Evolutionary conservation across 2,797 vertebrate genomes (phyloP).

Genomic region (Ciconia nigra): DNA sequence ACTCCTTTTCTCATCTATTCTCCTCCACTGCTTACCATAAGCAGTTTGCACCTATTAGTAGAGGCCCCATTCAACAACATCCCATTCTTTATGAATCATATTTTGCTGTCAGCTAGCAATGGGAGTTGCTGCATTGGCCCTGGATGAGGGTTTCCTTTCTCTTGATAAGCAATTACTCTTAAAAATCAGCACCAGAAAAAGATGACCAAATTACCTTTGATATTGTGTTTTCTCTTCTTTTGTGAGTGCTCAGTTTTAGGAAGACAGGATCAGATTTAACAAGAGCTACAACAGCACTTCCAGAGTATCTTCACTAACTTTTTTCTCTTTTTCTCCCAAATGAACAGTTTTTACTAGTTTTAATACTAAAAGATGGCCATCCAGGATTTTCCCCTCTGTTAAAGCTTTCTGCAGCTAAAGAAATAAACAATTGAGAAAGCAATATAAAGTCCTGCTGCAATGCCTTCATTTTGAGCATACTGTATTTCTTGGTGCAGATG

Average conservation of each 20-base stretch:
- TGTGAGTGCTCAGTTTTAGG: background rate
- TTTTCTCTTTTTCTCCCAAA: background rate
- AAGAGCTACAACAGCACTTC: background rate
- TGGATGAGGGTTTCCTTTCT: background rate
- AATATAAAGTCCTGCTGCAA: background rate
- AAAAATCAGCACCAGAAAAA: background rate
- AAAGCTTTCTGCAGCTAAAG: background rate
- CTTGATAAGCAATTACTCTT: background rate
- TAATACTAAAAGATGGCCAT: background rate
- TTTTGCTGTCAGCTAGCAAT: background rate
- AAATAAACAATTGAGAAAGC: background rate
- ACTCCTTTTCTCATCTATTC: background rate
- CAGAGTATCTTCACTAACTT: background rate
- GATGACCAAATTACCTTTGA: background rate
- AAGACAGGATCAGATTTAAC: background rate
- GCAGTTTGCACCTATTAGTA: background rate
- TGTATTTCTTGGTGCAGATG: constrained; percentile 37
- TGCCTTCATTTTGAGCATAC: background rate
- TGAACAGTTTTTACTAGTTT: background rate
- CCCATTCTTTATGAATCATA: background rate
- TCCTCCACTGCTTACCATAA: background rate
- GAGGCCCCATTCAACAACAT: background rate
- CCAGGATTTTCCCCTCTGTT: background rate
- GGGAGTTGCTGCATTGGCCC: background rate
- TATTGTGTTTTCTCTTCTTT: background rate